Conservation (phyloP, 2,113 vertebrate species). For the Sphyrna mokarran region DNA sequence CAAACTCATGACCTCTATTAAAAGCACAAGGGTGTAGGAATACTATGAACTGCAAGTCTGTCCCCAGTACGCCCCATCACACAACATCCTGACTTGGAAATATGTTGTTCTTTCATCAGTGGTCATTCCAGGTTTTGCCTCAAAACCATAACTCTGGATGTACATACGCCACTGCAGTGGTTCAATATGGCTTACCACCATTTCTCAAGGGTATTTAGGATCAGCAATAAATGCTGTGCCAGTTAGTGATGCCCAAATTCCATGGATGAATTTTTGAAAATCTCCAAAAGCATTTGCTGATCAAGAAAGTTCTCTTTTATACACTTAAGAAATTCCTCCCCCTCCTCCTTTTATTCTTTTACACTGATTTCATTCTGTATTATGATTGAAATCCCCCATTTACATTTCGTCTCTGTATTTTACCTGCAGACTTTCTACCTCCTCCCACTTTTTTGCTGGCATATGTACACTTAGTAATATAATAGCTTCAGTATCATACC, state of each 20-base stretch:
- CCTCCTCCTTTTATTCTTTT: background rate
- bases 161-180: background rate
- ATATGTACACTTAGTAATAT: background rate
- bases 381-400: background rate
- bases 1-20: too few species aligned
- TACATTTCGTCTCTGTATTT: background rate
- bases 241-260: background rate
- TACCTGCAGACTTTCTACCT: background rate
- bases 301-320: too few species aligned
- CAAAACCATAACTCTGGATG: too few species aligned
- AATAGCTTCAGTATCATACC: background rate
- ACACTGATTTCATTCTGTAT: background rate
- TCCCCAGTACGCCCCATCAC: too few species aligned
- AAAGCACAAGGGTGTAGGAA: too few species aligned
- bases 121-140: too few species aligned
- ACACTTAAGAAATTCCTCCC: background rate
- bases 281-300: background rate
- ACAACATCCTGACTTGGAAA: too few species aligned
- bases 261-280: background rate
- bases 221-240: background rate
- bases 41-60: too few species aligned
- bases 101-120: too few species aligned
- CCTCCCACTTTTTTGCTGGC: too few species aligned
- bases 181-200: background rate
- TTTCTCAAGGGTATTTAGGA: background rate